Evolutionary conservation across 2,113 vertebrate genomes (phyloP).

Genomic region (Sander vitreus): DNA sequence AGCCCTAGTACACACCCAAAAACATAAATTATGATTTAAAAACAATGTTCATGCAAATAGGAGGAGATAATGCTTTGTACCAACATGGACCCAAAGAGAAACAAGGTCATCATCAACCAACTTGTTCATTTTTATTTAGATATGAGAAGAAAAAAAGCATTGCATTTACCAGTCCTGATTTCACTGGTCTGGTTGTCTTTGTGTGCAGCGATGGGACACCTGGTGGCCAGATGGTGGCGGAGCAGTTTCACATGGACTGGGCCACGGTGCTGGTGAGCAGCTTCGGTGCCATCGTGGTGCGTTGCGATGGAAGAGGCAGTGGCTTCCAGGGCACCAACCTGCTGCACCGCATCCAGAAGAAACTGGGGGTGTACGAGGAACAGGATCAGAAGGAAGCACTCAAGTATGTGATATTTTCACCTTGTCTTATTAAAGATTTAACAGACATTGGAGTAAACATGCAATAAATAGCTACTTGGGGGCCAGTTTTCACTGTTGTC

Average conservation of each 20-base stretch:
- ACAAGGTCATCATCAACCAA: background rate
- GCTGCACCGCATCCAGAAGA: conserved; percentile 90
- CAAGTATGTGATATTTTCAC: conserved; percentile 76
- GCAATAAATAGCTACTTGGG: background rate
- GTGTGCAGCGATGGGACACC: conserved; percentile 87
- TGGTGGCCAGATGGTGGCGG: conserved; percentile 91
- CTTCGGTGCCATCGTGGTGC: conserved; percentile 88
- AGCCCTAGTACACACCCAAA: background rate
- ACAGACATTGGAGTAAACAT: background rate
- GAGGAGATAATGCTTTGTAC: background rate
- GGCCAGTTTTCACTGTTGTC: background rate
- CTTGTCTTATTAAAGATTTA: background rate
- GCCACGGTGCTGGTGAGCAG: conserved; percentile 93
- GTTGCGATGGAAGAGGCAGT: conserved; percentile 91
- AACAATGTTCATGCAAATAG: background rate
- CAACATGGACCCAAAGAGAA: background rate
- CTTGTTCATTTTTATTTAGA: background rate
- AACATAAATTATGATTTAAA: background rate
- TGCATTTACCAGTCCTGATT: background rate
- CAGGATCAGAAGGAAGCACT: conserved; percentile 91
- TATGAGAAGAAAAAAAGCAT: background rate
- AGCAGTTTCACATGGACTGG: conserved; percentile 92
- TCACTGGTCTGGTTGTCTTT: background rate
- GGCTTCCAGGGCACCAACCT: conserved; percentile 95
- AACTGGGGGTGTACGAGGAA: conserved; percentile 89